These are phyloP conservation scores for Rafetus swinhoei DNA, from an alignment of 2,113 vertebrate species.

Conservation along the genomic window DNA sequence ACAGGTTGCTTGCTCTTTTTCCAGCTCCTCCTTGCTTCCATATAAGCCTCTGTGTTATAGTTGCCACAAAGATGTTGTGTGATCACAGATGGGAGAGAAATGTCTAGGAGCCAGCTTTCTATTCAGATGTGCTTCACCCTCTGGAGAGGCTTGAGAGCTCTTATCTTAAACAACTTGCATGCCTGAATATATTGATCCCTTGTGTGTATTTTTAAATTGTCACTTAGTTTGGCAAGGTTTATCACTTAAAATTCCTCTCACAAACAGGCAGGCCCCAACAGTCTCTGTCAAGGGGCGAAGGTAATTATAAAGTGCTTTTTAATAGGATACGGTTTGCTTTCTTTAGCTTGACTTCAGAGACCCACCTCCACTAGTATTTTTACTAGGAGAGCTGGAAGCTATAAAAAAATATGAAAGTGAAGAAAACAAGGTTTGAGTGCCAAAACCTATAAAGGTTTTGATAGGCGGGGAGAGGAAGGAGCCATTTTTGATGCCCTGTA, in stretches of 20 bases:
- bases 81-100: neutral
- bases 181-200: constrained; percentile 56
- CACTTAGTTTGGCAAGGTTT: constrained; percentile 8
- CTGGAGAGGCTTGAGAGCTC: neutral
- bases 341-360: constrained; percentile 1
- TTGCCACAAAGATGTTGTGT: neutral
- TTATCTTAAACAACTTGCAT: neutral
- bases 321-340: constrained; percentile 35
- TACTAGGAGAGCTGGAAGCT: constrained; percentile 63
- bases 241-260: constrained; percentile 24
- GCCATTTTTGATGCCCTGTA: constrained; percentile 61
- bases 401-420: constrained; percentile 58
- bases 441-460: constrained; percentile 64
- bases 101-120: neutral
- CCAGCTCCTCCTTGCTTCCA: neutral
- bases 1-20: neutral
- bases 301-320: constrained; percentile 11
- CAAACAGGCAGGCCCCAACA: constrained; percentile 16
- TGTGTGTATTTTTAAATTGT: constrained; percentile 46
- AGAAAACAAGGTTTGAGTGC: constrained; percentile 68
- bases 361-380: constrained; percentile 55
- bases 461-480: constrained; percentile 28
- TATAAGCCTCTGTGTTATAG: neutral
- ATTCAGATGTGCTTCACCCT: neutral
- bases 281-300: neutral